Base-by-base conservation (phyloP, 1,140 invertebrate genomes). In the Drosophila mojavensis region DNA sequence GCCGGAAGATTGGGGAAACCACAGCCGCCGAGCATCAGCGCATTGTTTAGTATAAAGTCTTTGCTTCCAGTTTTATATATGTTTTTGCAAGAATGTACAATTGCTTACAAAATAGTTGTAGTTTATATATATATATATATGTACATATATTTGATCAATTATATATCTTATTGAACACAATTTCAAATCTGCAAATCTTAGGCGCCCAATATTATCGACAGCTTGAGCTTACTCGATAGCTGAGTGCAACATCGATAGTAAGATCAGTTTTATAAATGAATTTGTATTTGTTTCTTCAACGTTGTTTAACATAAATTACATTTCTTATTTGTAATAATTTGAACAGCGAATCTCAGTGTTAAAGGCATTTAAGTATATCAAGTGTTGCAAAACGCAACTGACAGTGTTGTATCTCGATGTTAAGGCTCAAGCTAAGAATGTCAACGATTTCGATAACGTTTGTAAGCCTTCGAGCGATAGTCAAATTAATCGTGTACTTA, bases 21-120 rank as follows among this genome's bases (percentile, higher is more conserved):
- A 20, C 9, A 7, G n/a, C 66, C 5, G 51, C 62, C 3, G 71
- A 90, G 50, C 71, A 62, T 51, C 65, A 75, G 26, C 62, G 81
- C 1, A 90, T 89, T 41, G 66, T 90, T 10, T 82, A 41, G 20
- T 24, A 24, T 24, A 24, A 24, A 3, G 20, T 24, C 20, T 24
- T 24, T 11, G 43, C 33, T 45, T 45, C 43, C 33, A 36, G 33
- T 10, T 36, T 36, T 36, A 11, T 39, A 39, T 4, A 39, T 39
- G 36, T 39, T 11, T 13, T 39, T 39, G 36, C 36, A 4, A 1
- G 3, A 39, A 39, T 11, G 51, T 33, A 11, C 13, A 26, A 13
- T 62, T 17, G 10, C 11, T 50, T 30, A 30, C 39, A 15, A 69
- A 47, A 70, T 39, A 17, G 43, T 47, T 47, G n/a, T 47, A 9